Evolutionary conservation across 2,888 invertebrate species (phyloP), one percentile per base, ranked within the genome.

Genomic region (Gymnocheta viridis): DNA sequence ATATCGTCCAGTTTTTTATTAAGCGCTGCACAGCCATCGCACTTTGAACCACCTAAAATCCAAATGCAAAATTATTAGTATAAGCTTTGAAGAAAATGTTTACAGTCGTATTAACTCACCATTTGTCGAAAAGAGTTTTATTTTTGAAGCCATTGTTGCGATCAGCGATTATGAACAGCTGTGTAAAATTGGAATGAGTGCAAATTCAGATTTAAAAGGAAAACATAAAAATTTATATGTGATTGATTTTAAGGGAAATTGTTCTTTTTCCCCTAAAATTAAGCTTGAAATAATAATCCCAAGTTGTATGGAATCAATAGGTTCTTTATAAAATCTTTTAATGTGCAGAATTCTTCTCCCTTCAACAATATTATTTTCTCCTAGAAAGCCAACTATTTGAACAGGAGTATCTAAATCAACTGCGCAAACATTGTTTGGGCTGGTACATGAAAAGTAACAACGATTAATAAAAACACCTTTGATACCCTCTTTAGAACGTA

Each of bases 181-280:
- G n/a, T n/a, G n/a, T n/a, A n/a, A n/a, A n/a, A n/a, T n/a, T n/a
- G n/a, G n/a, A n/a, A n/a, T n/a, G n/a, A n/a, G n/a, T n/a, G n/a
- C n/a, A n/a, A n/a, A 64, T 66, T 76, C 6, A 56, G 41, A 64
- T 66, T 76, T 44, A 76, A 54, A 56, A 56, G 54, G 44, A 54
- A 76, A 56, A 56, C 66, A 76, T 6, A n/a, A n/a, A n/a, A 62
- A 51, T 64, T 74, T 74, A 47, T 66, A 66, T 54, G 5, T 51
- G 19, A 64, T 66, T 14, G 51, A 64, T 66, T 76, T 72, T 58
- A 72, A 72, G 22, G 56, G 29, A 72, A 72, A 58, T 60, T 47
- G 58, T 72, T 56, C 41, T 64, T 76, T 76, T 64, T 76, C 64
- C 29, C 73, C 47, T 17, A 73, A 60, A 73, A 73, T 12, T 54